These are phyloP conservation scores for Tetrao urogallus DNA, from an alignment of 2,113 vertebrate species.

Conservation along the genomic window DNA sequence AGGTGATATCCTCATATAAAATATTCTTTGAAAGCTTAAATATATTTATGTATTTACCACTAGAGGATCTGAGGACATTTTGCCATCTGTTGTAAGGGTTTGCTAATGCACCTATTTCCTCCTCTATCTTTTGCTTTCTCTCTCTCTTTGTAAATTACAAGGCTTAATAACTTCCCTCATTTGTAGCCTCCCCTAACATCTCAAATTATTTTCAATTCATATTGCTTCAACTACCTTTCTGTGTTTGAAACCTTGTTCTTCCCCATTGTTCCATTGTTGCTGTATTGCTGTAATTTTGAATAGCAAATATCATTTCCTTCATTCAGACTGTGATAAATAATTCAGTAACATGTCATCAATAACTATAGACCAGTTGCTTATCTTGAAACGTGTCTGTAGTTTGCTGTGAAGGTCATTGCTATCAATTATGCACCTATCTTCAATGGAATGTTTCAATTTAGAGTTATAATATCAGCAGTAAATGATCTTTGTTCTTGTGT, in stretches of 20 bases:
- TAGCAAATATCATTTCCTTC: conserved; percentile 75
- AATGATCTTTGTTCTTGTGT: not conserved
- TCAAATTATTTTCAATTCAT: not conserved
- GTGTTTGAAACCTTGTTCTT: not conserved
- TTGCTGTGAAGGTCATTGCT: conserved; percentile 63
- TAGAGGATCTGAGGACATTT: conserved; percentile 77
- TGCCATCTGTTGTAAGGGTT: conserved; percentile 80
- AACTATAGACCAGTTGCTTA: conserved; percentile 79
- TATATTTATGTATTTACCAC: not conserved
- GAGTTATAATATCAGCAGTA: conserved; percentile 34
- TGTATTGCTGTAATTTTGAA: conserved; percentile 42
- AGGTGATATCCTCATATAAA: conserved; percentile 67
- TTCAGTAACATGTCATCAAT: conserved; percentile 81
- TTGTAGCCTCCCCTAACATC: conserved; percentile 24
- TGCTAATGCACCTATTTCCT: conserved; percentile 76
- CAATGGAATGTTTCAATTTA: conserved; percentile 48
- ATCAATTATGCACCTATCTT: conserved; percentile 72
- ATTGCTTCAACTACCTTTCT: not conserved
- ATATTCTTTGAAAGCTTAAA: conserved; percentile 70
- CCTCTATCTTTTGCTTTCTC: not conserved
- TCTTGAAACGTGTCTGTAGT: conserved; percentile 71
- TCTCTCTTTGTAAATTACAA: conserved; percentile 48
- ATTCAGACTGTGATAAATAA: conserved; percentile 79
- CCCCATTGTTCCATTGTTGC: conserved; percentile 19
- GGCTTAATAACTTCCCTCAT: conserved; percentile 66